Evolutionary conservation across 1,140 invertebrate genomes (phyloP).

Genomic region (Bombus haemorrhoidalis): DNA sequence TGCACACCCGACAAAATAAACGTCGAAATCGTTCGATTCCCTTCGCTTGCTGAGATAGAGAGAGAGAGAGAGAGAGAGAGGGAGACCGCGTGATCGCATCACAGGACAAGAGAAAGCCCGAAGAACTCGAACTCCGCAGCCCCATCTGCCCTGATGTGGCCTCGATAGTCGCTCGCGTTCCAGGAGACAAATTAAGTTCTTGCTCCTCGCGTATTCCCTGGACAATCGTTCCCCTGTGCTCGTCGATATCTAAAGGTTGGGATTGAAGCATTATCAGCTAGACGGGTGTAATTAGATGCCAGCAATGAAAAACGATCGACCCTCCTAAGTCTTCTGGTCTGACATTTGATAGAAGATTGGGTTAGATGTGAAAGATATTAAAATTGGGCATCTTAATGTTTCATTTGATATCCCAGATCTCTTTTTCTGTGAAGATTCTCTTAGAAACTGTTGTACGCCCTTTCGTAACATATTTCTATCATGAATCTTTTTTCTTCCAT

Average conservation of each 20-base stretch:
- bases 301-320: background rate
- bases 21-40: constrained; percentile 56
- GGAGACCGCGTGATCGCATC: too few species aligned
- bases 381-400: background rate
- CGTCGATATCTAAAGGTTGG: background rate
- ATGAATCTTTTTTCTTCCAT: too few species aligned
- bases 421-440: too few species aligned
- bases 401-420: too few species aligned
- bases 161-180: constrained; percentile 73
- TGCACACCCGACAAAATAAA: constrained; percentile 65
- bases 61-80: background rate
- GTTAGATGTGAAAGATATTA: background rate
- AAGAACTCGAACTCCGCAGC: constrained; percentile 51
- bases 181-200: constrained; percentile 80
- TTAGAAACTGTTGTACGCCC: too few species aligned
- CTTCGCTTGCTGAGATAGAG: background rate
- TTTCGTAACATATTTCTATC: too few species aligned
- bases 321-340: background rate
- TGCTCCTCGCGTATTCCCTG: constrained; percentile 61
- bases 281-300: constrained; percentile 6
- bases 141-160: constrained; percentile 19
- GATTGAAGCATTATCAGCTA: constrained; percentile 31
- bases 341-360: background rate
- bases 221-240: constrained; percentile 12
- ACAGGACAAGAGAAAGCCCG: background rate